Evolutionary conservation across 37 sponge, comb jelly and placozoan species (phyloP), one percentile per base, ranked within the genome.

Genomic region (Ephydatia muelleri): DNA sequence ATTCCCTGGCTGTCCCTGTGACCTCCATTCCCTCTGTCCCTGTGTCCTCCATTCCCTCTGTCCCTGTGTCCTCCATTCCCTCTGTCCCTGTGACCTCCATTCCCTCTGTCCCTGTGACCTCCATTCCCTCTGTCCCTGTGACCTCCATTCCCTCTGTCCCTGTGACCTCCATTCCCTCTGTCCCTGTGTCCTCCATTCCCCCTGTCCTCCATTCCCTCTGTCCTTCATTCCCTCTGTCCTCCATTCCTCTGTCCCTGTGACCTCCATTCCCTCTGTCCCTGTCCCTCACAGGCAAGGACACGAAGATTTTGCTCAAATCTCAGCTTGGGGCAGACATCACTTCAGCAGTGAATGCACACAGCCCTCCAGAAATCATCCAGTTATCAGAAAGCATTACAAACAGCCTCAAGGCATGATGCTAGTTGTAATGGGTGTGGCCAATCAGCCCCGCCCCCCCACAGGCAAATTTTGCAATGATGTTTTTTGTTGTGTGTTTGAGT

Each of bases 331-430:
- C 38, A 75, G 26, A 89, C 67, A 72, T 68, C 80, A 5, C 38
- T 25, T 48, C 69, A 76, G 39, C 67, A 80, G 31, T 64, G 25
- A 76, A 39, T 1, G 38, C 31, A 38, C 36, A 25, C 67, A 48
- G 47, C 67, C 80, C 85, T 3, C 47, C 66, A 39, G 90, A 89
- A 68, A 57, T 89, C 27, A 26, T 68, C 14, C 85, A 89, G 27
- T 72, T 89, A 5, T 81, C 81, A 19, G 82, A 89, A 16, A 40
- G 75, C 5, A 38, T 85, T 14, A 33, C 80, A 25, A 69, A 38
- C 76, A 84, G 85, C 70, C 36, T 89, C 14, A 80, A 48, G 75
- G 75, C 74, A 5, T 39, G 69, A 33, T 33, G 28, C 23, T 5
- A 73, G 6, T 3, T 43, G 43, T 43, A 6, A 43, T 9, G 57